phyloP scores from a whole-genome alignment of 2,797 vertebrate species.

The Trematomus bernacchii region DNA sequence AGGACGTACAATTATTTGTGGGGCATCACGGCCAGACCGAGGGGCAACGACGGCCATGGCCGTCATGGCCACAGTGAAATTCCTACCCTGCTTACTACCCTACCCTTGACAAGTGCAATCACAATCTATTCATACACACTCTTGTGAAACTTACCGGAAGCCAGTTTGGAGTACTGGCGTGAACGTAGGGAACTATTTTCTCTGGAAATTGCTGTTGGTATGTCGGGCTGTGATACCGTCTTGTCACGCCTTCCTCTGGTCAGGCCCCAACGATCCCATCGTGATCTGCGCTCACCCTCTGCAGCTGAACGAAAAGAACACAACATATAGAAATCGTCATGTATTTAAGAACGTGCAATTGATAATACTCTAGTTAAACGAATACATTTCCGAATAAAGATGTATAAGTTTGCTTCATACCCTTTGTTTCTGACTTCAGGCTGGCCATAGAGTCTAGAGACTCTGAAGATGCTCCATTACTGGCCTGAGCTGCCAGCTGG shows the following conservation, averaged over 20 bases:
- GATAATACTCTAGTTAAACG: neutral
- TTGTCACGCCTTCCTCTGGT: conserved; percentile 91
- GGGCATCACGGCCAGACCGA: too few relatives aligned
- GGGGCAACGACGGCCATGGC: too few relatives aligned
- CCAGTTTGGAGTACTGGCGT: conserved; percentile 88
- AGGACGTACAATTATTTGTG: too few relatives aligned
- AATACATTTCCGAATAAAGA: too few relatives aligned
- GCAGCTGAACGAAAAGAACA: conserved; percentile 53
- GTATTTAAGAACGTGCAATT: neutral
- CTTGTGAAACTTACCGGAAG: conserved; percentile 87
- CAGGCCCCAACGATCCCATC: conserved; percentile 96
- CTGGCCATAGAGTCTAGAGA: conserved; percentile 94
- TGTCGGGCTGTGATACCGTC: conserved; percentile 91
- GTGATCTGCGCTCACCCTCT: conserved; percentile 85
- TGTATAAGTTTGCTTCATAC: neutral
- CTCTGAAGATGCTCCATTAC: conserved; percentile 89
- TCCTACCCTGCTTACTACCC: too few relatives aligned
- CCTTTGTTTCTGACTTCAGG: conserved; percentile 85
- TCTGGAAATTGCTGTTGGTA: conserved; percentile 89
- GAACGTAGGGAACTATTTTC: conserved; percentile 87
- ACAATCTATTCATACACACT: neutral
- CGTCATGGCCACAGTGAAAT: too few relatives aligned
- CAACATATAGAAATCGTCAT: conserved; percentile 17
- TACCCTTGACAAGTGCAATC: neutral
- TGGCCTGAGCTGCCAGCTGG: conserved; percentile 86